A percentile compares a stretch with the other conserved stretches of the same genome.
phyloP scores from a whole-genome alignment of 2,888 invertebrate genomes.

The Cephus pygmeus region DNA sequence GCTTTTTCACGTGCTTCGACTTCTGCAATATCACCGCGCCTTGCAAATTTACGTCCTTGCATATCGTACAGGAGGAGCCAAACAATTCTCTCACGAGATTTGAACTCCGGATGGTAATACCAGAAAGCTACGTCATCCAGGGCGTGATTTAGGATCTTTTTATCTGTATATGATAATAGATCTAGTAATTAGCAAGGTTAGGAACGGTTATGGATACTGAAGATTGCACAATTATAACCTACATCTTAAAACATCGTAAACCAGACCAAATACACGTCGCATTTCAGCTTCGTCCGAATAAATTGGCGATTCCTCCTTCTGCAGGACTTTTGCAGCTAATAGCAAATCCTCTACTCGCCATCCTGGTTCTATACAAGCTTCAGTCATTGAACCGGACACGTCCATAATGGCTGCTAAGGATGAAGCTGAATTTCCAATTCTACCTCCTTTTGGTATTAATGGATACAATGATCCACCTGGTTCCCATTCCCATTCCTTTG shows the following conservation, averaged over 20 bases:
- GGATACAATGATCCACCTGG: constrained; percentile 30
- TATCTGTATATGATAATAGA: constrained; percentile 68
- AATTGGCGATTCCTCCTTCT: constrained; percentile 25
- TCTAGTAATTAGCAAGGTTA: background rate
- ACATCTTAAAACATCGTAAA: constrained; percentile 82
- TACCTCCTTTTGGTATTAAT: constrained; percentile 28
- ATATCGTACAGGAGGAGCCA: constrained; percentile 79
- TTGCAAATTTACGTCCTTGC: constrained; percentile 72
- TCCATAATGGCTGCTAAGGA: constrained; percentile 31
- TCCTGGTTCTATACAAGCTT: constrained; percentile 45
- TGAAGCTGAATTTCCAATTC: constrained; percentile 23
- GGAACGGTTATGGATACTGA: background rate
- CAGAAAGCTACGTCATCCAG: constrained; percentile 75
- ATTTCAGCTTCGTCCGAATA: constrained; percentile 76
- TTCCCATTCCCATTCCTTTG: constrained; percentile 48
- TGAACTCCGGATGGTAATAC: constrained; percentile 66
- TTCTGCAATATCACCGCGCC: constrained; percentile 36
- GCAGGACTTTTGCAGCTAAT: constrained; percentile 51
- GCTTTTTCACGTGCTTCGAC: constrained; percentile 38
- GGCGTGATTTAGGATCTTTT: constrained; percentile 74
- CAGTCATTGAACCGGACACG: constrained; percentile 48
- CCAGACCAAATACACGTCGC: constrained; percentile 78
- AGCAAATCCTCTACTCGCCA: constrained; percentile 56
- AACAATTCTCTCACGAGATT: constrained; percentile 65
- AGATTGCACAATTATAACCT: constrained; percentile 55